These are phyloP conservation scores for Cheirogaleus major DNA, from an alignment of 2,797 vertebrate genomes.

Conservation along the genomic window DNA sequence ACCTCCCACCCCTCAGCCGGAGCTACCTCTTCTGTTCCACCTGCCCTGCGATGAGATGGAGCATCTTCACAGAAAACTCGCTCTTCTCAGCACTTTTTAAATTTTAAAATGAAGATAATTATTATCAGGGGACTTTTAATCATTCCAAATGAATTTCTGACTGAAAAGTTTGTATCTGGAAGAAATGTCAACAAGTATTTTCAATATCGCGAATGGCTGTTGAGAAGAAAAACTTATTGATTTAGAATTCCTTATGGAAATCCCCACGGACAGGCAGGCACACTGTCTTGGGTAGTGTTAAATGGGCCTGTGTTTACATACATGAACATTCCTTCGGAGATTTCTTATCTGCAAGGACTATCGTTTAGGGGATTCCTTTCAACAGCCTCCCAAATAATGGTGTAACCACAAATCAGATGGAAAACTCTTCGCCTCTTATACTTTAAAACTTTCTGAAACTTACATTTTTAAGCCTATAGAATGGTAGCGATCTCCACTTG, in stretches of 20 bases:
- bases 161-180: not conserved
- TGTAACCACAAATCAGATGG: not conserved
- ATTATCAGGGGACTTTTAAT: not conserved
- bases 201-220: not conserved
- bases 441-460: not conserved
- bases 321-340: no score
- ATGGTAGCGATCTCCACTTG: not conserved
- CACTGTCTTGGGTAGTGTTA: not conserved
- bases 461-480: not conserved
- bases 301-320: not conserved
- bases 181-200: not conserved
- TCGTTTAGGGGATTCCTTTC: not conserved
- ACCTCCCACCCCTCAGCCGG: not conserved
- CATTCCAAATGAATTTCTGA: not conserved
- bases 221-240: not conserved
- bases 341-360: not conserved
- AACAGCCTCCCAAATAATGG: not conserved
- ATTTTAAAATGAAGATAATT: not conserved
- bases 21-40: not conserved
- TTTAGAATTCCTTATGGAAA: not conserved
- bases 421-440: not conserved
- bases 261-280: not conserved
- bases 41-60: not conserved
- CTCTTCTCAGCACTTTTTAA: not conserved
- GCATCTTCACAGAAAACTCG: not conserved